These are phyloP conservation scores for Micrasema minimum DNA, from an alignment of 1,140 invertebrate genomes.

Conservation along the genomic window DNA sequence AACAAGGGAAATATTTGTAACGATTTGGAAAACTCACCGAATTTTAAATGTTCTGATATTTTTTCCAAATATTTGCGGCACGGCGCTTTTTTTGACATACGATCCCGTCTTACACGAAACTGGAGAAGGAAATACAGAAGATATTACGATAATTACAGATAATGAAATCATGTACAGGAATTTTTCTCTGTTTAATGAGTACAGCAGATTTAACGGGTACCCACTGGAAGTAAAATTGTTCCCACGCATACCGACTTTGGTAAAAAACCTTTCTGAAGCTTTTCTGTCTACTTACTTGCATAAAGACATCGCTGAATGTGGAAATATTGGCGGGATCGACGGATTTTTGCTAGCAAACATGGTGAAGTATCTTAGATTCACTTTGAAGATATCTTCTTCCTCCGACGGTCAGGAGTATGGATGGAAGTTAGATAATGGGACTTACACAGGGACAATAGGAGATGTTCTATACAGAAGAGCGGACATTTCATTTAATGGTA, in stretches of 20 bases:
- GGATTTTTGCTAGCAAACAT: conserved; percentile 57
- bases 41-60: conserved; percentile 42
- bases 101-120: conserved; percentile 39
- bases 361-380: conserved; percentile 59
- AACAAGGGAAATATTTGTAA: conserved; percentile 27
- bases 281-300: conserved; percentile 44
- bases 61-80: conserved; percentile 40
- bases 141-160: conserved; percentile 15
- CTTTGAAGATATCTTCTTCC: conserved; percentile 47
- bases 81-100: conserved; percentile 37
- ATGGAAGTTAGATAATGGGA: conserved; percentile 55
- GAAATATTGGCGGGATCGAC: conserved; percentile 55
- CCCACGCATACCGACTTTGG: conserved; percentile 36
- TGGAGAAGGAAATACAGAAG: background rate
- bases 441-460: conserved; percentile 58
- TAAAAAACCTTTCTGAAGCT: conserved; percentile 39
- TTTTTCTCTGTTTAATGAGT: conserved; percentile 26
- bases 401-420: conserved; percentile 56
- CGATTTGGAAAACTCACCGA: conserved; percentile 36
- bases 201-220: conserved; percentile 45
- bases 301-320: conserved; percentile 35
- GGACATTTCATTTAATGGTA: conserved; percentile 59
- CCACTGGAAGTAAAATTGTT: conserved; percentile 46
- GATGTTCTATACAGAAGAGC: conserved; percentile 57
- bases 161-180: conserved; percentile 19